phyloP scores from a whole-genome alignment of 2,113 vertebrate genomes.

The Cariama cristata region DNA sequence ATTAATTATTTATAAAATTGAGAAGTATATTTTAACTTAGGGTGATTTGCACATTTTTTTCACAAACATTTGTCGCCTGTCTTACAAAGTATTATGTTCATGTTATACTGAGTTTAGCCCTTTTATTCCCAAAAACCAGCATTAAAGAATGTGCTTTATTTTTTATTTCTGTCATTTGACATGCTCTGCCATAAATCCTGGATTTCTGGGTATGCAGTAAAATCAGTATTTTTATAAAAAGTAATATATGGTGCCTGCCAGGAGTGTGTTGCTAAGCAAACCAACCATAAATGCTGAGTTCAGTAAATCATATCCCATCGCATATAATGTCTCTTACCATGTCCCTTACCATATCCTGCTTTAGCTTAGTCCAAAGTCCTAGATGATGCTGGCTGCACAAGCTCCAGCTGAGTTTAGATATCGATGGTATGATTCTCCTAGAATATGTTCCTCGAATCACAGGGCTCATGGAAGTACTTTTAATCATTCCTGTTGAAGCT shows the following conservation, averaged over 20 bases:
- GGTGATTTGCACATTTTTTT: neutral
- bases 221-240: constrained; percentile 14
- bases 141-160: neutral
- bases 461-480: neutral
- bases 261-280: constrained; percentile 26
- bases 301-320: constrained; percentile 34
- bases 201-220: neutral
- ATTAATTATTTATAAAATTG: neutral
- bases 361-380: neutral
- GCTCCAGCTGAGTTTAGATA: neutral
- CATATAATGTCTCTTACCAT: neutral
- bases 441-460: neutral
- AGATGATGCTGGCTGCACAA: neutral
- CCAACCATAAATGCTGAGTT: neutral
- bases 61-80: neutral
- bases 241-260: neutral
- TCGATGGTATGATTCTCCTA: rapidly evolving
- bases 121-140: neutral
- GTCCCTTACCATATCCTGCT: neutral
- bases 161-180: constrained; percentile 4
- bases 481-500: neutral
- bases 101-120: neutral
- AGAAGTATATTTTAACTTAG: neutral
- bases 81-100: neutral
- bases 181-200: neutral